Evolutionary conservation across 2,113 vertebrate species (phyloP).

Genomic region (Ictalurus furcatus): DNA sequence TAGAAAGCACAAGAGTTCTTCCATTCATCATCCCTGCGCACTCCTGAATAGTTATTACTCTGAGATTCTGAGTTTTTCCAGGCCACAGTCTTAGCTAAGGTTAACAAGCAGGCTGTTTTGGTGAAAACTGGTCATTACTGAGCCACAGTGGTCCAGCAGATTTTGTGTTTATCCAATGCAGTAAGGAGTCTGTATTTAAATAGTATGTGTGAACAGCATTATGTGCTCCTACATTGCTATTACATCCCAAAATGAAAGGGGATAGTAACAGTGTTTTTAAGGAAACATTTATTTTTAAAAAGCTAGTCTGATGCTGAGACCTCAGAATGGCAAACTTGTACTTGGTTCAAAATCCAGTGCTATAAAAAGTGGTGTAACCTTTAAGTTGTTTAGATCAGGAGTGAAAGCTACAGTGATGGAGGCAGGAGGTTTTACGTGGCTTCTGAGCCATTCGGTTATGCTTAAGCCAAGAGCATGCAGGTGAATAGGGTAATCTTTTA

Average conservation of each 20-base stretch:
- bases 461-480: neutral
- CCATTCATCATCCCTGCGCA: neutral
- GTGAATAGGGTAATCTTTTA: neutral
- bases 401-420: neutral
- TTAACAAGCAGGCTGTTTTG: neutral
- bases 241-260: slow-evolving; percentile 2
- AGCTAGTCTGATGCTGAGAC: neutral
- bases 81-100: slow-evolving; percentile 3
- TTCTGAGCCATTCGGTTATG: neutral
- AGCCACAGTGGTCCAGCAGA: slow-evolving; percentile 7
- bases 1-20: neutral
- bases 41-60: neutral
- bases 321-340: neutral
- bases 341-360: neutral
- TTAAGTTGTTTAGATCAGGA: neutral
- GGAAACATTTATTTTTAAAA: slow-evolving; percentile 20
- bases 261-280: neutral
- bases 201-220: neutral
- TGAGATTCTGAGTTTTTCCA: slow-evolving; percentile 16
- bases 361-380: slow-evolving; percentile 5
- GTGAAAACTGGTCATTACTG: slow-evolving; percentile 19
- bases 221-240: neutral
- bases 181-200: slow-evolving; percentile 15
- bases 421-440: neutral
- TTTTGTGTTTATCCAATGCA: slow-evolving; percentile 26